Evolutionary conservation across 2,797 vertebrate species (phyloP).

Genomic region (Hippoglossus hippoglossus): DNA sequence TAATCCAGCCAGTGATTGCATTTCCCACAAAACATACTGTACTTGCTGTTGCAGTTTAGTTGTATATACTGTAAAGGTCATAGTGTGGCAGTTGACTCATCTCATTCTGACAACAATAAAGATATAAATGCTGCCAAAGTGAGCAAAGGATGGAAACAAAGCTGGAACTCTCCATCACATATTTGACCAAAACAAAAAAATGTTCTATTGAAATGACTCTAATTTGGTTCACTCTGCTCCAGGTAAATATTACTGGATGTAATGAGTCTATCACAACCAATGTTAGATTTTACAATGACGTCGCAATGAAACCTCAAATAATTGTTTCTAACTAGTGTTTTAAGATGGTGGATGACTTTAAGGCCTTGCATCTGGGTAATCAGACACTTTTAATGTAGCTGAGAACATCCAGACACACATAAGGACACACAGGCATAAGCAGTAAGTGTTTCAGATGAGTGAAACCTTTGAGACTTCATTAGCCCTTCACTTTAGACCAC

Average conservation of each 20-base stretch:
- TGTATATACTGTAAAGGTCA: not conserved
- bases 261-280: conserved; percentile 67
- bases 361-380: conserved; percentile 12
- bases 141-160: not conserved
- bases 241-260: conserved; percentile 68
- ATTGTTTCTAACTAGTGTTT: conserved; percentile 59
- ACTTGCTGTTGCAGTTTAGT: not conserved
- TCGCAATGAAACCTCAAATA: conserved; percentile 28
- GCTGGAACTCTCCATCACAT: conserved; percentile 31
- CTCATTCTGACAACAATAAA: conserved; percentile 8
- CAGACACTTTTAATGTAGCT: conserved; percentile 25
- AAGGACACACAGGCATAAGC: conserved; percentile 9
- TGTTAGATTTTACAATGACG: conserved; percentile 45
- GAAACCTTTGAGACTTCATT: conserved; percentile 77
- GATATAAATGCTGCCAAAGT: conserved; percentile 23
- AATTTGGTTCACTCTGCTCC: conserved; percentile 62
- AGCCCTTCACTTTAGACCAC: conserved; percentile 67
- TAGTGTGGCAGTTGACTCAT: too few relatives aligned
- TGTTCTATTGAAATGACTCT: conserved; percentile 55
- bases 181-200: conserved; percentile 44
- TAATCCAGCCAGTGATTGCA: not conserved
- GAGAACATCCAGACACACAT: conserved; percentile 38
- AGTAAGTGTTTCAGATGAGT: conserved; percentile 60
- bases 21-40: not conserved
- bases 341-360: conserved; percentile 1